A percentile compares a stretch with the other conserved stretches of the same genome.
Evolutionary conservation across 2,797 vertebrate species (phyloP).

Genomic region (Esox masquinongy): DNA sequence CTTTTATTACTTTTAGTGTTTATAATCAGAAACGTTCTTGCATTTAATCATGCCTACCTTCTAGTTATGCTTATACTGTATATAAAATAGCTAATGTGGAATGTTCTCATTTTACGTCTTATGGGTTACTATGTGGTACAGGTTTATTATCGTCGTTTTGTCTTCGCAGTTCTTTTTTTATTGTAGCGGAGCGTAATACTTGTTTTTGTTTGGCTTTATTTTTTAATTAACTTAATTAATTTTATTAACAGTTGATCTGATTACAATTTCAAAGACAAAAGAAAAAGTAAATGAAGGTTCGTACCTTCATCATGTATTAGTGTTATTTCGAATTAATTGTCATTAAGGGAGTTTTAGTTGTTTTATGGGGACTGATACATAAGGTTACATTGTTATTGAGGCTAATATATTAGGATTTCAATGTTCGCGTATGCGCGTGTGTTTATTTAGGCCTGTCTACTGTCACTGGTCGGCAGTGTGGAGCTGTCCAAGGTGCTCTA

Average conservation of each 20-base stretch:
- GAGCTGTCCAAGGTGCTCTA: constrained; percentile 43
- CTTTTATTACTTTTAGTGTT: not conserved
- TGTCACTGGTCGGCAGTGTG: not conserved
- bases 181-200: not conserved
- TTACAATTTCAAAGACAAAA: not conserved
- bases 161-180: not conserved
- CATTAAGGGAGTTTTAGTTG: too few relatives aligned
- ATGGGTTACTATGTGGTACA: not conserved
- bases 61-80: not conserved
- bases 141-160: not conserved
- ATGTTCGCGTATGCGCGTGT: not conserved
- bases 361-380: not conserved
- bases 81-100: not conserved
- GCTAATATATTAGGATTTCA: not conserved
- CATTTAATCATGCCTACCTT: not conserved
- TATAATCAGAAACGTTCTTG: not conserved
- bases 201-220: not conserved
- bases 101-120: not conserved
- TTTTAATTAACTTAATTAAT: too few relatives aligned
- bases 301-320: not conserved
- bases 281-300: not conserved
- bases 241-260: not conserved
- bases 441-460: not conserved
- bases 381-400: not conserved
- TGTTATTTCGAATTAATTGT: not conserved